Base-by-base conservation (phyloP, 2,113 vertebrate genomes). In the Neolamprologus toae region DNA sequence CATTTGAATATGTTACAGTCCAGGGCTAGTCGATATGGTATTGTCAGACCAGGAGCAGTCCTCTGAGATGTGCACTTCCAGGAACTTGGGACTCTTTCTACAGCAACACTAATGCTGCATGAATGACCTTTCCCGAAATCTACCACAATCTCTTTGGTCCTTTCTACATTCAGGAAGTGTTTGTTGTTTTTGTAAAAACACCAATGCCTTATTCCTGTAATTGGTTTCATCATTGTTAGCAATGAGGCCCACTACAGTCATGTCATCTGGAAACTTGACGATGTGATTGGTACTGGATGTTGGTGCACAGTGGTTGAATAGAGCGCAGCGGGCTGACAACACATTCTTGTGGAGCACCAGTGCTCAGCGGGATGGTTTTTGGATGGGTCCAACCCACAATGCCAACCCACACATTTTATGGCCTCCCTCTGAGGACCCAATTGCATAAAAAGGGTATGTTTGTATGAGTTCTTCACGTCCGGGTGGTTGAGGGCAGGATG, bases 401-500 rank as follows among this genome's bases (percentile, higher is more conserved):
- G 6, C 31, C 6, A 19, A 11, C 31, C 19, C 33, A 21, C 35
- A 21, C 63, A 71, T 71, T 71, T 42, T 23, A 40, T 16, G 19
- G 61, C 1, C 19, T 37, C 7, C 19, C 6, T 66, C 1, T n/a
- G 61, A 66, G 61, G 19, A 66, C 4, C 66, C 19, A 14, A 13
- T 16, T 23, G 0, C 2, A 71, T 8, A 42, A 21, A 40, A 40
- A 9, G 63, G 9, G 35, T 33, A 63, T n/a, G 31, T n/a, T n/a
- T 37, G 19, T 66, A 66, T 0, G 19, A 66, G 61, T 66, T 66
- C 61, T 13, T 66, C 0, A 37, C 3, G 1, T 66, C 61, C 0
- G 1, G 33, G 31, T 66, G 61, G 10, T n/a, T 66, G 61, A 21
- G 61, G 33, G 33, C 61, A 66, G 61, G 33, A 66, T 37, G 61